Evolutionary conservation across 2,888 invertebrate species (phyloP).

Genomic region (Erebia ligea): DNA sequence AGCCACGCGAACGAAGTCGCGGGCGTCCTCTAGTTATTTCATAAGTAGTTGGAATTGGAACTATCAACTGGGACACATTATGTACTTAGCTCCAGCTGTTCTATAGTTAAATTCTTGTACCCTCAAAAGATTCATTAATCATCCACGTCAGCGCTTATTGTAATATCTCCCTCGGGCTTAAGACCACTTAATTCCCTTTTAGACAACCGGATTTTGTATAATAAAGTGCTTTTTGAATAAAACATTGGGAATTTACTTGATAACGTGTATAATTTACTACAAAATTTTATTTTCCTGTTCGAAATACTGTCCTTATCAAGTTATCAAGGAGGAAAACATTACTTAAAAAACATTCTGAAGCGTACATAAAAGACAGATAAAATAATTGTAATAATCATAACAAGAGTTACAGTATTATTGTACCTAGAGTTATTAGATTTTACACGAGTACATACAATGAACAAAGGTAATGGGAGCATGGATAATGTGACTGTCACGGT

Average conservation of each 20-base stretch:
- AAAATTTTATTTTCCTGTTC: background rate
- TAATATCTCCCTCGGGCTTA: conserved; percentile 40
- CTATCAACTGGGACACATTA: background rate
- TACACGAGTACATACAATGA: too few species aligned
- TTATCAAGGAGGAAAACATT: background rate
- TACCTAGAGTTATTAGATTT: too few species aligned
- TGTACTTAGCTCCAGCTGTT: conserved; percentile 16
- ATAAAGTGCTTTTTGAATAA: conserved; percentile 41
- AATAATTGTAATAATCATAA: background rate
- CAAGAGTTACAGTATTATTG: background rate
- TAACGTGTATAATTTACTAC: conserved; percentile 12
- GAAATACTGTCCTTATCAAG: background rate
- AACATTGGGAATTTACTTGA: conserved; percentile 32
- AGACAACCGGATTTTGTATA: conserved; percentile 42
- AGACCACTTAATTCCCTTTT: conserved; percentile 42
- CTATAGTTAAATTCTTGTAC: conserved; percentile 32
- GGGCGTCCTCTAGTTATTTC: too few species aligned
- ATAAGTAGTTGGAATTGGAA: too few species aligned
- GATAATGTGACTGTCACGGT: too few species aligned
- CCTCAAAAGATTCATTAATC: conserved; percentile 43
- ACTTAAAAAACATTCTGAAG: conserved; percentile 5
- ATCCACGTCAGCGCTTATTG: conserved; percentile 41
- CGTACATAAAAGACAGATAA: background rate
- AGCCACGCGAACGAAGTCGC: too few species aligned
- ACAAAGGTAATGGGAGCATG: too few species aligned